A percentile compares a stretch with the other conserved stretches of the same genome.
Conservation (phyloP, 2,797 vertebrate genomes). For the Sylvilagus floridanus region DNA sequence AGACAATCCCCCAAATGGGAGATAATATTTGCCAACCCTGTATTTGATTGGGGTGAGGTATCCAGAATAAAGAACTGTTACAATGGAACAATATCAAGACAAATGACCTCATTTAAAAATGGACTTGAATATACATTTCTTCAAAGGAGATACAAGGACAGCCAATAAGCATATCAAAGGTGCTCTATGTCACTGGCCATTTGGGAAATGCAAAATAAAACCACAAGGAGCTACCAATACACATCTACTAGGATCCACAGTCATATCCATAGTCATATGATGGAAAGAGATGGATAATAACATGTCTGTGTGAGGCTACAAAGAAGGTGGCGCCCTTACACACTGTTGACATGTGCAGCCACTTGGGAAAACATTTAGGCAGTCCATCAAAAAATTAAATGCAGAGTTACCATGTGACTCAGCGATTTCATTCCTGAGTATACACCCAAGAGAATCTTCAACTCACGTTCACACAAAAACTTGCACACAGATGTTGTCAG, state of each 20-base stretch:
- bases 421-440: neutral
- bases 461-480: neutral
- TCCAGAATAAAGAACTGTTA: neutral
- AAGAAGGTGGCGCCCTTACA: neutral
- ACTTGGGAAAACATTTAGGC: neutral
- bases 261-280: no score
- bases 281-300: neutral
- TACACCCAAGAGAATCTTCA: neutral
- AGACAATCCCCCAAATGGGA: neutral
- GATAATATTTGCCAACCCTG: neutral
- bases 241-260: neutral
- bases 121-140: neutral
- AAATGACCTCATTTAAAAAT: neutral
- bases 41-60: neutral
- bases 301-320: neutral
- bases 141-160: neutral
- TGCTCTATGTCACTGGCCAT: neutral
- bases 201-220: neutral
- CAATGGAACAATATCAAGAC: neutral
- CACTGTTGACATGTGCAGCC: neutral
- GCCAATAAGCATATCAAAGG: neutral
- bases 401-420: neutral
- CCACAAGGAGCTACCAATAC: neutral
- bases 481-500: neutral
- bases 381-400: neutral